Evolutionary conservation across 2,888 invertebrate species (phyloP), one percentile per base, ranked within the genome.

Genomic region (Crioceris asparagi): DNA sequence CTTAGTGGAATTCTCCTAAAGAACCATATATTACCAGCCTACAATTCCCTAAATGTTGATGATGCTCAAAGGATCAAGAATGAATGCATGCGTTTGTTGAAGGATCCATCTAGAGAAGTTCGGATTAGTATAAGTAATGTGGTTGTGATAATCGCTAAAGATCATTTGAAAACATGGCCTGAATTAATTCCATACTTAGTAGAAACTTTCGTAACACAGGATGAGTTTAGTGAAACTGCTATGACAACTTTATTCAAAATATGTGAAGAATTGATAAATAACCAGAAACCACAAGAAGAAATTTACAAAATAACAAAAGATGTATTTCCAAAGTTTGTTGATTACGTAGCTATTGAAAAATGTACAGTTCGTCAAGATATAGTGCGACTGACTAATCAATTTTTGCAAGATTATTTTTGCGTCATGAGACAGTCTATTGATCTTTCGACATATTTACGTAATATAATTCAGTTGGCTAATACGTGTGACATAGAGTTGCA

Each of bases 201-300:
- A 60, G 82, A 83, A 56, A 83, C 91, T 78, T 75, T 98, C 19
- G 93, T 94, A 57, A 61, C 67, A 66, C 88, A 90, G 8, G 88
- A 96, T 64, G 88, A 90, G 59, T 86, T 85, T 71, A 79, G 91
- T 52, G 96, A 97, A 77, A 94, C 96, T 54, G 88, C 97, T 27
- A 90, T 98, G 67, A 93, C 93, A 51, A 94, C 97, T 8, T 64
- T 98, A 46, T 94, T 97, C 65, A 97, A 97, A 66, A 93, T 98
- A 36, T 98, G 97, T 66, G 98, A 98, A 70, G 98, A 98, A 29
- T 38, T 57, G 62, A 91, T 91, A 18, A 52, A 43, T 25, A 49
- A 48, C 30, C 54, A 55, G 23, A 57, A 56, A 44, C 35, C 52
- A 5, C 54, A 55, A 36, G 55, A 57, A 16, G 57, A 59, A 35